These are phyloP conservation scores for Fragum fragum DNA, from an alignment of 2,888 invertebrate species.

Conservation along the genomic window DNA sequence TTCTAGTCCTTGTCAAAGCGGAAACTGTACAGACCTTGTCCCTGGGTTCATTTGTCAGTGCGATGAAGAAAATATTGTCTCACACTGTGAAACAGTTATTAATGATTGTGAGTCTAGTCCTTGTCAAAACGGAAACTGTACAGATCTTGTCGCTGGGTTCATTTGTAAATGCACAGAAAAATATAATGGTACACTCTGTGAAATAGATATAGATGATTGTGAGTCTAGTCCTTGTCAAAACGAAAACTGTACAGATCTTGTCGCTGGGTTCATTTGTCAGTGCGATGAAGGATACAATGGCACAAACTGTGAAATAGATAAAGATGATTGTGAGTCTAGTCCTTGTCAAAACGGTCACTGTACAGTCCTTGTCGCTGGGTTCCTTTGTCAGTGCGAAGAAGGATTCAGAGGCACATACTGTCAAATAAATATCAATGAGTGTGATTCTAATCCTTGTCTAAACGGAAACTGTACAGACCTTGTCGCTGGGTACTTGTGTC, in stretches of 20 bases:
- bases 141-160: constrained; percentile 52
- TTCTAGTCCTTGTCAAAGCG: constrained; percentile 59
- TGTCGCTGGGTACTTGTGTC: constrained; percentile 63
- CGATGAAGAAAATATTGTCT: constrained; percentile 53
- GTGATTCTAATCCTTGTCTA: background rate
- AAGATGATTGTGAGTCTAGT: constrained; percentile 5
- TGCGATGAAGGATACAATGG: constrained; percentile 5
- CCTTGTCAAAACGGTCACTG: constrained; percentile 12
- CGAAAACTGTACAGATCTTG: background rate
- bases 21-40: constrained; percentile 61
- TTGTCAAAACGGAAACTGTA: background rate
- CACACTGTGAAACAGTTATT: constrained; percentile 33
- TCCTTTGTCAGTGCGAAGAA: background rate
- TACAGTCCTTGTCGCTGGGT: background rate
- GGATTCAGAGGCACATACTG: background rate
- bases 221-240: background rate
- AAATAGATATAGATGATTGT: constrained; percentile 25
- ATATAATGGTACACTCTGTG: constrained; percentile 29
- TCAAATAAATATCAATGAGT: constrained; percentile 2
- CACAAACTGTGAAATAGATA: background rate
- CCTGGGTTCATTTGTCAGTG: constrained; percentile 67
- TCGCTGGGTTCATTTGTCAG: background rate
- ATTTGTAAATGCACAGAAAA: constrained; percentile 53
- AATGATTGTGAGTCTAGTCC: constrained; percentile 34
- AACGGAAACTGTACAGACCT: constrained; percentile 65